Percentiles rank a stretch among this genome's conserved stretches.
These are phyloP conservation scores for Drosophila setifemur DNA, from an alignment of 1,140 invertebrate species.

Conservation along the genomic window DNA sequence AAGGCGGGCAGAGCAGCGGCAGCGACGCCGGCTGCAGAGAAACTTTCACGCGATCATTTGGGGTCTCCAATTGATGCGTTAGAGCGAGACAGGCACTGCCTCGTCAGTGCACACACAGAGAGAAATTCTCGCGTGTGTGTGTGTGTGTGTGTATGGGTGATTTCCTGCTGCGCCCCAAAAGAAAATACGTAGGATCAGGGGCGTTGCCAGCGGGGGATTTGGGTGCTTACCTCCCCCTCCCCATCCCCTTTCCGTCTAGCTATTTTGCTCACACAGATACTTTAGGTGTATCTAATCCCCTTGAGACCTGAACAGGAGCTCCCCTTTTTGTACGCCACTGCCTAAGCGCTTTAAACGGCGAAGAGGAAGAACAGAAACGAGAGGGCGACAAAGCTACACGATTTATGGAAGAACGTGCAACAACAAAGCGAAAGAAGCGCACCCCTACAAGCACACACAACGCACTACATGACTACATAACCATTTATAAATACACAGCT, in stretches of 20 bases:
- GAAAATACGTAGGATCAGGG: slow-evolving; percentile 43
- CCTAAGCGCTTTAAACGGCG: slow-evolving; percentile 24
- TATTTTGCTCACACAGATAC: too few relatives aligned
- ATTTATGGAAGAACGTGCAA: slow-evolving; percentile 69
- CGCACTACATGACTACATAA: slow-evolving; percentile 65
- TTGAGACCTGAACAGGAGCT: neutral
- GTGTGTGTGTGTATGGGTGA: slow-evolving; percentile 27
- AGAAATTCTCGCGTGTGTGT: slow-evolving; percentile 3
- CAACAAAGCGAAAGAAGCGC: slow-evolving; percentile 62
- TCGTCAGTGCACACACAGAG: slow-evolving; percentile 34
- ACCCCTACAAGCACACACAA: slow-evolving; percentile 37
- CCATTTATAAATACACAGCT: slow-evolving; percentile 65
- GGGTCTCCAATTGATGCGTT: neutral
- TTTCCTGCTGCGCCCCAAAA: slow-evolving; percentile 75
- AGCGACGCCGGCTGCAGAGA: slow-evolving; percentile 21
- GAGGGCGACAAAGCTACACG: slow-evolving; percentile 68
- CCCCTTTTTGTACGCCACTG: neutral
- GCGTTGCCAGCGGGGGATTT: neutral
- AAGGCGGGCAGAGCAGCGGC: slow-evolving; percentile 22
- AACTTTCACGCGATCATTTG: slow-evolving; percentile 71
- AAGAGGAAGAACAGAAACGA: slow-evolving; percentile 13
- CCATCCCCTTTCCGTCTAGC: too few relatives aligned
- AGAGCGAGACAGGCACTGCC: slow-evolving; percentile 12
- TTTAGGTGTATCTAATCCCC: too few relatives aligned
- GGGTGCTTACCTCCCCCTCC: neutral